Percentiles rank a stretch among this genome's conserved stretches.
Evolutionary conservation across 1,140 invertebrate species (phyloP).

Genomic region (Eumaeus atala): DNA sequence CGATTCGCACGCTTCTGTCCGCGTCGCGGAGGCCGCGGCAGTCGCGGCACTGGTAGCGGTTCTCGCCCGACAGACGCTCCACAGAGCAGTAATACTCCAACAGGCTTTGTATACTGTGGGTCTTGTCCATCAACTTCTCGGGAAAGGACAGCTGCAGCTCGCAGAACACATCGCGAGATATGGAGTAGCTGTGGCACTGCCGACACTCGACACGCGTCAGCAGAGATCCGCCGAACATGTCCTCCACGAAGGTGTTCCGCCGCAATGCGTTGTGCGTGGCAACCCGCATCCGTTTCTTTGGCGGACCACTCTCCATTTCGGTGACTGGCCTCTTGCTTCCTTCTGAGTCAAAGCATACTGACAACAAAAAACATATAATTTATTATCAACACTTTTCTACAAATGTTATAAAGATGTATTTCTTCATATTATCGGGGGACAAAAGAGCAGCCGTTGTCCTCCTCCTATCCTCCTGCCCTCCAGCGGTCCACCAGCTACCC

Average conservation of each 20-base stretch:
- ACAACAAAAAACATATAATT: constrained; percentile 7
- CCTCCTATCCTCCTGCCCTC: too few species aligned
- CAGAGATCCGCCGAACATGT: constrained; percentile 81
- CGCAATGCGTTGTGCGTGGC: constrained; percentile 34
- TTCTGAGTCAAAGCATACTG: constrained; percentile 29
- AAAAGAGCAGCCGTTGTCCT: too few species aligned
- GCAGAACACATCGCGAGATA: constrained; percentile 84
- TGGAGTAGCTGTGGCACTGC: constrained; percentile 80
- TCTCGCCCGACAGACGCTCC: constrained; percentile 84
- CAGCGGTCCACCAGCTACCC: too few species aligned
- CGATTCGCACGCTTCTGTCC: constrained; percentile 81
- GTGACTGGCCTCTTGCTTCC: constrained; percentile 4
- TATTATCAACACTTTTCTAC: too few species aligned
- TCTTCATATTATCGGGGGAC: too few species aligned
- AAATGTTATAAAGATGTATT: too few species aligned
- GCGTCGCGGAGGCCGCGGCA: constrained; percentile 85
- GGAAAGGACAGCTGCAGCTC: constrained; percentile 89
- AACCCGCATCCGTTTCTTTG: constrained; percentile 36
- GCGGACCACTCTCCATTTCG: constrained; percentile 22
- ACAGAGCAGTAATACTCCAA: constrained; percentile 84
- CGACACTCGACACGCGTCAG: constrained; percentile 83
- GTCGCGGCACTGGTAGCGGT: constrained; percentile 86
- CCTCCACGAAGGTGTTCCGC: constrained; percentile 39
- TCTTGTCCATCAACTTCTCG: constrained; percentile 72
- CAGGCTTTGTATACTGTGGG: constrained; percentile 80